These are phyloP conservation scores for Sphaeramia orbicularis DNA, from an alignment of 2,797 vertebrate genomes.

Conservation along the genomic window DNA sequence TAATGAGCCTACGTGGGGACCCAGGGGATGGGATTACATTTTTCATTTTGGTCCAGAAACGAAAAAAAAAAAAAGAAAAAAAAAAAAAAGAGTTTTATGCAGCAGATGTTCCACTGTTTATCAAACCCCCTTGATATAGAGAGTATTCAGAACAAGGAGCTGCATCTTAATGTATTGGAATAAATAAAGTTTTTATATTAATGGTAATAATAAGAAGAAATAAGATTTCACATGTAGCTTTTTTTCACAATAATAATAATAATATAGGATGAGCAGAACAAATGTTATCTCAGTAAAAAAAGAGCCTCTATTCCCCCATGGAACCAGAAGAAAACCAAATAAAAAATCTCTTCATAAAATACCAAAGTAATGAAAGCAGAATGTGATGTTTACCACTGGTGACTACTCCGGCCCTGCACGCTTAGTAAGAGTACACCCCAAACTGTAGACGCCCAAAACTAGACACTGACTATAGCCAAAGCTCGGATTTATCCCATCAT, in stretches of 20 bases:
- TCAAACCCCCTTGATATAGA: conserved; percentile 48
- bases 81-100: conserved; percentile 47
- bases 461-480: conserved; percentile 36
- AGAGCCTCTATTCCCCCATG: conserved; percentile 17
- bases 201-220: background rate
- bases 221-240: conserved; percentile 28
- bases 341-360: conserved; percentile 38
- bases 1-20: conserved; percentile 63
- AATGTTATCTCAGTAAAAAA: conserved; percentile 16
- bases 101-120: conserved; percentile 62
- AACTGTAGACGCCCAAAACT: conserved; percentile 7
- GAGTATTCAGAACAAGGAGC: conserved; percentile 37
- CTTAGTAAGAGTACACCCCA: conserved; percentile 30
- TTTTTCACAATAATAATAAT: conserved; percentile 26
- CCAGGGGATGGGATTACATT: conserved; percentile 65
- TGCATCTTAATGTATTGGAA: background rate
- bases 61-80: conserved; percentile 31
- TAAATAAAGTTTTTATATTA: background rate
- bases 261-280: conserved; percentile 24
- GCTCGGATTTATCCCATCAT: conserved; percentile 37
- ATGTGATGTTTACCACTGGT: conserved; percentile 44
- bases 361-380: conserved; percentile 43
- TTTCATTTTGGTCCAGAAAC: conserved; percentile 59
- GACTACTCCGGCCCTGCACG: conserved; percentile 18
- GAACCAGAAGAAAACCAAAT: conserved; percentile 43